Base-by-base conservation (phyloP, 2,113 vertebrate genomes). In the Empidonax alnorum region DNA sequence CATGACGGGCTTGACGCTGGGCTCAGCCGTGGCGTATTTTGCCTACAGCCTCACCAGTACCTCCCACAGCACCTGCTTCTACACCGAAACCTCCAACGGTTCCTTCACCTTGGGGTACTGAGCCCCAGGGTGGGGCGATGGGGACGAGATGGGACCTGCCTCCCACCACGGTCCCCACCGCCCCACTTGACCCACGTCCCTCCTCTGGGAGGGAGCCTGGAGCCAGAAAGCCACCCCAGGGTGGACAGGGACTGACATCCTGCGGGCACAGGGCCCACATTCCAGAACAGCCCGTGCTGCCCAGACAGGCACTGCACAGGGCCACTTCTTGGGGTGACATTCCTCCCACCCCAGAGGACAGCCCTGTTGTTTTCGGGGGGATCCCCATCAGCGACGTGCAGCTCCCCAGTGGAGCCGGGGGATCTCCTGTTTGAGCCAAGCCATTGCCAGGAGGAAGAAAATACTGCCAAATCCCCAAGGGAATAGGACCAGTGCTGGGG, bases 1-100 rank as follows among this genome's bases (percentile, higher is more conserved):
- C 85, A 99, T 99, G 99, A 98, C 98, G 0, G 99, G 99, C 46
- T 55, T 99, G 96, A 99, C 99, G 39, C 93, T 99, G 96, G 99
- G 99, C 94, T 99, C 99, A 0, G 98, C 98, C 2, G 99, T 99
- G 89, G 99, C 99, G 0, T 99, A 99, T 56, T 98, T 98, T 35
- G 98, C 99, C 55, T 99, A 99, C 97, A 99, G 98, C 97, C 99
- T 99, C 98, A 98, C 97, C 72, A 98, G 98, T 3, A 96, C 98
- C 0, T 96, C 98, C 68, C 98, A 98, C 42, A 97, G 96, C 41
- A 97, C 95, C 85, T 98, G 97, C 63, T 93, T 97, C 71, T 97
- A 73, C 94, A 87, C 97, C 0, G 96, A 98, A 37, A 78, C 96
- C 33, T 66, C 97, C 96, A 98, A 98, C 2, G 84, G 96, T 92